Percentiles rank a stretch among this genome's conserved stretches.
phyloP scores from a whole-genome alignment of 2,888 invertebrate genomes.

The Hedychridium roseum region DNA sequence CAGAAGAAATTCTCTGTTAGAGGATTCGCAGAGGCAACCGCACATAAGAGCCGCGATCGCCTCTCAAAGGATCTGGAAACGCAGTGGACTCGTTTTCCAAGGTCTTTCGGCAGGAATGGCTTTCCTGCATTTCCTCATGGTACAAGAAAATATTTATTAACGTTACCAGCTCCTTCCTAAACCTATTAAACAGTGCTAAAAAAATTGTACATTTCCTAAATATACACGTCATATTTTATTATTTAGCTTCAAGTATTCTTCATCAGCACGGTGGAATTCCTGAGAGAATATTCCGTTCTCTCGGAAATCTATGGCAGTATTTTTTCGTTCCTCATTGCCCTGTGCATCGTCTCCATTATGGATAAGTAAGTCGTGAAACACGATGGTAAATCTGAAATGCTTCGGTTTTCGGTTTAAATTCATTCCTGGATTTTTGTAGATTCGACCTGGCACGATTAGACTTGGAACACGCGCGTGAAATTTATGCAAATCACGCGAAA shows the following conservation, averaged over 20 bases:
- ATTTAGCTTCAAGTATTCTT: slow-evolving; percentile 50
- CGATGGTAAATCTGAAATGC: not conserved
- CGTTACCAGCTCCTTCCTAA: no score
- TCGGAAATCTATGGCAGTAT: slow-evolving; percentile 51
- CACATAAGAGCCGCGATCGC: slow-evolving; percentile 56
- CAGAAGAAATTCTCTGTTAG: not conserved
- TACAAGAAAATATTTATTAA: no score
- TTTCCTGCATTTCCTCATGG: slow-evolving; percentile 55
- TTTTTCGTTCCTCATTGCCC: slow-evolving; percentile 50
- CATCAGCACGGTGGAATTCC: slow-evolving; percentile 38
- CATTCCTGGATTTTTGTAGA: no score
- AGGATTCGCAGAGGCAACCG: slow-evolving; percentile 5
- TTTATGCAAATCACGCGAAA: slow-evolving; percentile 45
- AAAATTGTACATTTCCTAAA: no score
- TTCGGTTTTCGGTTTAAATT: not conserved
- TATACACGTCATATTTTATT: slow-evolving; percentile 8
- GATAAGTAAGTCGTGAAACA: slow-evolving; percentile 46
- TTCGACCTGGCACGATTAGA: slow-evolving; percentile 53
- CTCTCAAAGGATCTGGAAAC: slow-evolving; percentile 51
- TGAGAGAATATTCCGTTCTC: slow-evolving; percentile 42
- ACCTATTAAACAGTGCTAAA: no score
- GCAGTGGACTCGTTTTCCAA: slow-evolving; percentile 52
- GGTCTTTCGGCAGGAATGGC: slow-evolving; percentile 59
- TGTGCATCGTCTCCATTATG: slow-evolving; percentile 51
- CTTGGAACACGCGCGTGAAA: slow-evolving; percentile 45